These are phyloP conservation scores for Brachionus sp. DNA, from an alignment of 1,140 invertebrate genomes.

Conservation along the genomic window DNA sequence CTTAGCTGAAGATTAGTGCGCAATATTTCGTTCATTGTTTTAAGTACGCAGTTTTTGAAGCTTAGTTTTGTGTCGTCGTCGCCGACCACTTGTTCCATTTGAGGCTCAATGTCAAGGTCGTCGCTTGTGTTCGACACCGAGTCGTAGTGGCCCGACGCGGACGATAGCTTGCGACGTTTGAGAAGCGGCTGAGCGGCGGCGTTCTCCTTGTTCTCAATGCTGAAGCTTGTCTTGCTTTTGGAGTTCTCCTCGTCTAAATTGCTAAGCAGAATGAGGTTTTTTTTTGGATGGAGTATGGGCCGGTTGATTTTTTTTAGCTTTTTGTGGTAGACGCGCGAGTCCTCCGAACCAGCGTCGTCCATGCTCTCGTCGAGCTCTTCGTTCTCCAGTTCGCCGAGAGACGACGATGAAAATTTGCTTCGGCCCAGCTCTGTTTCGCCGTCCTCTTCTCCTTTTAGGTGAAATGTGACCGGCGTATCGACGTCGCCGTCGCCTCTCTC, in stretches of 20 bases:
- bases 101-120: background rate
- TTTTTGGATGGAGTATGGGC: background rate
- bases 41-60: constrained; percentile 7
- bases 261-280: background rate
- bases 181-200: background rate
- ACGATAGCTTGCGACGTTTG: background rate
- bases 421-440: background rate
- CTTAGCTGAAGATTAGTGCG: background rate
- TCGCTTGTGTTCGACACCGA: background rate
- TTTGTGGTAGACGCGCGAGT: background rate
- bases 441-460: background rate
- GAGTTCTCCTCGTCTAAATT: background rate
- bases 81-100: constrained; percentile 6
- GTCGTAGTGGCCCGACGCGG: background rate
- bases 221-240: background rate
- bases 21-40: constrained; percentile 33
- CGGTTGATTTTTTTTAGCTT: background rate
- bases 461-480: background rate
- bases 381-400: background rate
- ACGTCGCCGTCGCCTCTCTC: background rate
- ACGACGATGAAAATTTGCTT: background rate
- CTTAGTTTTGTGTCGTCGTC: background rate
- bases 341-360: background rate
- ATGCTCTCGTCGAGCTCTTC: background rate
- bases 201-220: background rate